Conservation (phyloP, 2,797 vertebrate species). For the Catostomus latipinnis region DNA sequence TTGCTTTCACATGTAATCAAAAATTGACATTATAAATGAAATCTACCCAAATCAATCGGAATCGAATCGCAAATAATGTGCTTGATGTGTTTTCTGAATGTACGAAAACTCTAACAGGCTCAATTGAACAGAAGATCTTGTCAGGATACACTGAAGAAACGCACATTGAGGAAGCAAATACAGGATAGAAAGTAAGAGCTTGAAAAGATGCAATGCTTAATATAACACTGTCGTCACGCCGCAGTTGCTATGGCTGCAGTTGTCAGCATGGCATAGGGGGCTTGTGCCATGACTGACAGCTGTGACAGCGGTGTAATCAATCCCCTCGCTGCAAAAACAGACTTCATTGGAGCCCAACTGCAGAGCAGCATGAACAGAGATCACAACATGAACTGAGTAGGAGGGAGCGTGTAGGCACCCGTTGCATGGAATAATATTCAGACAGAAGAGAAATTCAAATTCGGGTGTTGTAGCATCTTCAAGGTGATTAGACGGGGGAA, state of each 20-base stretch:
- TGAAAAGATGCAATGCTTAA: constrained; percentile 53
- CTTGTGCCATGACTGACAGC: constrained; percentile 65
- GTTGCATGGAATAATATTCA: constrained; percentile 10
- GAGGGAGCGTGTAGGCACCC: constrained; percentile 39
- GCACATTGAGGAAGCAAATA: constrained; percentile 13
- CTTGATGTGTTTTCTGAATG: constrained; percentile 41
- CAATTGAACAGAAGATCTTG: constrained; percentile 19
- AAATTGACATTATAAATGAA: too few relatives aligned
- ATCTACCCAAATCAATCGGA: too few relatives aligned
- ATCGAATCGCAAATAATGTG: too few relatives aligned
- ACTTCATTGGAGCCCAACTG: constrained; percentile 62
- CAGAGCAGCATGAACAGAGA: constrained; percentile 21
- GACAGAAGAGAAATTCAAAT: constrained; percentile 20
- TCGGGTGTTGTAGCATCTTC: background rate
- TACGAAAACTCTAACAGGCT: constrained; percentile 22
- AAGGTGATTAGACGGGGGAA: background rate
- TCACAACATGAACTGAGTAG: constrained; percentile 36
- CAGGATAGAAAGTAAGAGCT: constrained; percentile 29
- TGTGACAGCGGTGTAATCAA: constrained; percentile 74
- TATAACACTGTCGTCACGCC: constrained; percentile 64
- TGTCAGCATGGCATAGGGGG: constrained; percentile 65
- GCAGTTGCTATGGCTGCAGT: constrained; percentile 73
- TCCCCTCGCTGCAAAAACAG: constrained; percentile 60
- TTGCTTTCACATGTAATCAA: too few relatives aligned
- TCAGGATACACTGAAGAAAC: constrained; percentile 14